Percentiles rank a stretch among this genome's conserved stretches.
These are phyloP conservation scores for Phodopus roborovskii DNA, from an alignment of 2,113 vertebrate genomes.

Conservation along the genomic window DNA sequence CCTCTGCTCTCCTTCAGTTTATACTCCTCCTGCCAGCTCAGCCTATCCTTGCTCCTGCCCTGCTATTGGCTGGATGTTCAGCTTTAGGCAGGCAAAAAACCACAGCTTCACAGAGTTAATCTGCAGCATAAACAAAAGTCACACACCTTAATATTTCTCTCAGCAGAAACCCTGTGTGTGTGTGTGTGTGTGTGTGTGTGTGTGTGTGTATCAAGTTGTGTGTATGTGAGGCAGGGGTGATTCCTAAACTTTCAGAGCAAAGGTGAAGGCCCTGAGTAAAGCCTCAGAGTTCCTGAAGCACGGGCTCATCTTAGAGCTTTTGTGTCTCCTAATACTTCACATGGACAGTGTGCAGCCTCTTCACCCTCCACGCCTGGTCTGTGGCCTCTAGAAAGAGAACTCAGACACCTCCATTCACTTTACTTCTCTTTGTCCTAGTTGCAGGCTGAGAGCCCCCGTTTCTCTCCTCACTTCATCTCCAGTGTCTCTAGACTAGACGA, in stretches of 20 bases:
- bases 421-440: background rate
- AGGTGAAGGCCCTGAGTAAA: background rate
- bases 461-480: no score
- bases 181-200: background rate
- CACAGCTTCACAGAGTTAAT: no score
- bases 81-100: no score
- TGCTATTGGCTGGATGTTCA: no score
- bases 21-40: no score
- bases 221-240: background rate
- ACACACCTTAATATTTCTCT: background rate
- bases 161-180: background rate
- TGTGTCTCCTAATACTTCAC: accelerated
- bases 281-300: background rate
- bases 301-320: background rate
- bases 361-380: background rate
- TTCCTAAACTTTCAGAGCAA: background rate
- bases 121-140: no score
- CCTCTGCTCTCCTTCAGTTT: no score
- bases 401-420: background rate
- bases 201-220: background rate
- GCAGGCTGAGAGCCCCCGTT: accelerated
- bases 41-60: no score
- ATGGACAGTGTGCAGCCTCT: accelerated
- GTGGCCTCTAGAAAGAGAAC: background rate
- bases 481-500: no score